Evolutionary conservation across 2,888 invertebrate genomes (phyloP).

Genomic region (Stegana nigrithorax): DNA sequence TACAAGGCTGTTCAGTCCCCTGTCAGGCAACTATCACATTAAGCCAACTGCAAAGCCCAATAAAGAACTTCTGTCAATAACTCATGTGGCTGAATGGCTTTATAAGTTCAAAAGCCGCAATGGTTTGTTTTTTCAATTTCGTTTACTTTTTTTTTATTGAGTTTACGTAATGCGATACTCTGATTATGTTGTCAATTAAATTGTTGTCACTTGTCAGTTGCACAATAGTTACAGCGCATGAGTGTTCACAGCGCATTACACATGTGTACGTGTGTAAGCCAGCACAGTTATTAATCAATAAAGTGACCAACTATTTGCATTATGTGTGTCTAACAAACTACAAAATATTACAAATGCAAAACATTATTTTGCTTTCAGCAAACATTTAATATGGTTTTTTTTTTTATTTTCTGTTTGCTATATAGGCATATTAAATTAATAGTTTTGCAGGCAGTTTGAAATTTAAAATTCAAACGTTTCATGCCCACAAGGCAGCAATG

Average conservation of each 20-base stretch:
- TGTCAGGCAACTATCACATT: no score
- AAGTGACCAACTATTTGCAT: no score
- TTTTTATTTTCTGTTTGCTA: background rate
- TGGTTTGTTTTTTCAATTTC: background rate
- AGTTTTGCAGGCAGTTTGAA: background rate
- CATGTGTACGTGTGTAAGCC: no score
- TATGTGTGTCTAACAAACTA: background rate
- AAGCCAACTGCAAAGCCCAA: no score
- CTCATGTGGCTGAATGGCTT: no score
- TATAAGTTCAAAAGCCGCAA: no score
- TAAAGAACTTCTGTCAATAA: no score
- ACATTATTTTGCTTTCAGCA: background rate
- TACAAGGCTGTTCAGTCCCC: no score
- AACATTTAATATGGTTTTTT: background rate
- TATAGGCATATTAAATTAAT: slow-evolving; percentile 6
- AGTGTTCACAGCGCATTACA: no score
- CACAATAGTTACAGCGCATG: no score
- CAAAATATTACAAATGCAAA: background rate
- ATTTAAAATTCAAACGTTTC: background rate
- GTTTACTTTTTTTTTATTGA: no score
- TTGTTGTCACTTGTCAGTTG: slow-evolving; percentile 8
- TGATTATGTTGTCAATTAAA: background rate
- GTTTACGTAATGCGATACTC: background rate
- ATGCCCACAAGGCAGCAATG: background rate
- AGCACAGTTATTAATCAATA: no score